A percentile compares a stretch with the other conserved stretches of the same genome.
phyloP scores from a whole-genome alignment of 1,140 invertebrate species.

The Dolichoris vasculosae region DNA sequence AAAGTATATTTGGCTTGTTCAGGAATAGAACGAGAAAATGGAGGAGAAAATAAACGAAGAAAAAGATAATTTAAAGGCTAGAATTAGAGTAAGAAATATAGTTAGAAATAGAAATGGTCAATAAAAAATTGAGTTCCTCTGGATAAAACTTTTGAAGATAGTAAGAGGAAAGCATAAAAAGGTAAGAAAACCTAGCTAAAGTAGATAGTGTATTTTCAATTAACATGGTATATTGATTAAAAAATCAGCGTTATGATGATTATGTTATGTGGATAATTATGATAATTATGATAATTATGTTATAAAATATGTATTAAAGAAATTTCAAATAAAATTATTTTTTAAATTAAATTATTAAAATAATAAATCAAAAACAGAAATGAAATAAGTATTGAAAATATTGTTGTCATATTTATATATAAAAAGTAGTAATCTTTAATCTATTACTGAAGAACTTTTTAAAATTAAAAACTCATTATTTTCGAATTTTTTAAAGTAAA shows the following conservation, averaged over 20 bases:
- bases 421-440: too few relatives aligned
- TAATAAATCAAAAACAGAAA: too few relatives aligned
- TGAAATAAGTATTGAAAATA: too few relatives aligned
- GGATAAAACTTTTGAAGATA: conserved; percentile 7
- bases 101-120: conserved; percentile 35
- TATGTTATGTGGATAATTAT: too few relatives aligned
- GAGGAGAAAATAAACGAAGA: not conserved
- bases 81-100: conserved; percentile 44
- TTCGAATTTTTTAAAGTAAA: too few relatives aligned
- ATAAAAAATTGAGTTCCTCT: not conserved
- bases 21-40: conserved; percentile 41
- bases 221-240: not conserved
- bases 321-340: too few relatives aligned
- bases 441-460: too few relatives aligned
- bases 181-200: not conserved
- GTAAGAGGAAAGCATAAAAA: not conserved
- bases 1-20: conserved; percentile 29
- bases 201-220: not conserved
- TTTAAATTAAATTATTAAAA: too few relatives aligned
- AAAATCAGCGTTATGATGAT: not conserved
- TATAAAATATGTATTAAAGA: too few relatives aligned
- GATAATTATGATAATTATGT: too few relatives aligned
- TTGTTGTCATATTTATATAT: too few relatives aligned
- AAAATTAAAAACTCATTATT: too few relatives aligned
- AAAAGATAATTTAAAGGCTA: conserved; percentile 44